Evolutionary conservation across 2,113 vertebrate genomes (phyloP).

Genomic region (Spizaetus ornatus): DNA sequence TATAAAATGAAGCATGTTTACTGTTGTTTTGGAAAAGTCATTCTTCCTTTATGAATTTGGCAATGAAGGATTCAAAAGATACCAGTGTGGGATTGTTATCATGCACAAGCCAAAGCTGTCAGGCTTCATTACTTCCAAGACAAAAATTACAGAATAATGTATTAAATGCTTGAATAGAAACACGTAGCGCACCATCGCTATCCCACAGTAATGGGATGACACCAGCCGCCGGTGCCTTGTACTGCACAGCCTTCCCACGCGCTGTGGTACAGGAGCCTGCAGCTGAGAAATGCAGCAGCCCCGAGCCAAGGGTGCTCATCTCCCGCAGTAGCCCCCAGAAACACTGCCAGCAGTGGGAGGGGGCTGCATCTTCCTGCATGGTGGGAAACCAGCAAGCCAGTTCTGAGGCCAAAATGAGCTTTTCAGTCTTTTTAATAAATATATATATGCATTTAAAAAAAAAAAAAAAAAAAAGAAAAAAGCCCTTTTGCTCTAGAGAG

Average conservation of each 20-base stretch:
- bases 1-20: slow-evolving; percentile 69
- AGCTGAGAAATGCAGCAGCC: not conserved
- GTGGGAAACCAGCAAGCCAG: not conserved
- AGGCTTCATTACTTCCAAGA: slow-evolving; percentile 75
- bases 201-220: slow-evolving; percentile 33
- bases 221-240: slow-evolving; percentile 6
- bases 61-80: slow-evolving; percentile 70
- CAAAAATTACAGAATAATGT: slow-evolving; percentile 69
- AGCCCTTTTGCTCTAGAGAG: not conserved
- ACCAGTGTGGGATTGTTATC: slow-evolving; percentile 63
- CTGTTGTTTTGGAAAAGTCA: slow-evolving; percentile 58
- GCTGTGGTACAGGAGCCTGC: not conserved
- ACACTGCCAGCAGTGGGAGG: not conserved
- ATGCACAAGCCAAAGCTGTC: slow-evolving; percentile 67
- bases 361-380: not conserved
- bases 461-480: not conserved
- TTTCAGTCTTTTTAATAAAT: not conserved
- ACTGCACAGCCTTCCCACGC: not conserved
- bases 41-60: slow-evolving; percentile 72
- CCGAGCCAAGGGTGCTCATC: not conserved
- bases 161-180: slow-evolving; percentile 50
- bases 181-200: not conserved
- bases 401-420: not conserved
- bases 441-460: not conserved
- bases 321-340: not conserved